Conservation (phyloP, 1,140 invertebrate species). For the Mya arenaria region DNA sequence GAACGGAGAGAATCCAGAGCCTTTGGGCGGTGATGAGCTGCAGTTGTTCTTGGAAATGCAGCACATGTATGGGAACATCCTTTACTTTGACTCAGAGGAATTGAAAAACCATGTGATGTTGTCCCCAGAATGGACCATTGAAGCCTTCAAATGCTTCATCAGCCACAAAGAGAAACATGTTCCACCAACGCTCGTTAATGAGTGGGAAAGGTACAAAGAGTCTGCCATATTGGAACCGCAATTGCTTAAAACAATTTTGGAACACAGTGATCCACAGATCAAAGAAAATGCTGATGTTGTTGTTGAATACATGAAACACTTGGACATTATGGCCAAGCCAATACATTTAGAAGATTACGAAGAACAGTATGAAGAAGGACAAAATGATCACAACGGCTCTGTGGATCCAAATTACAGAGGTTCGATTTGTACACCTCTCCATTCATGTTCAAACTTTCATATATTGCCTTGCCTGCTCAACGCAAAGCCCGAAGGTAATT, state of each 20-base stretch:
- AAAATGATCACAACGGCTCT: not conserved
- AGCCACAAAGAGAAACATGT: constrained; percentile 18
- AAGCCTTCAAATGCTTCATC: constrained; percentile 37
- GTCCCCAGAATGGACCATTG: constrained; percentile 43
- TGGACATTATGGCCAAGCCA: constrained; percentile 36
- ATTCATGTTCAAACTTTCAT: no score
- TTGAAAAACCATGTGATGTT: constrained; percentile 11
- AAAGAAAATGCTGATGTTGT: not conserved
- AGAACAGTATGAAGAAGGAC: not conserved
- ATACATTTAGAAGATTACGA: not conserved
- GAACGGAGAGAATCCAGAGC: not conserved
- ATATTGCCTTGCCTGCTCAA: constrained; percentile 16
- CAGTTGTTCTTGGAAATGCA: constrained; percentile 20
- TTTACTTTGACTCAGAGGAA: constrained; percentile 29
- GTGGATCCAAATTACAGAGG: no score
- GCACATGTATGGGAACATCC: constrained; percentile 17
- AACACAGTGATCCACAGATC: constrained; percentile 1
- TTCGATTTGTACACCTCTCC: no score
- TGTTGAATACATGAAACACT: constrained; percentile 39
- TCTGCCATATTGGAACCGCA: constrained; percentile 16
- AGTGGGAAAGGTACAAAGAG: constrained; percentile 15
- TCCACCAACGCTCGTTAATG: not conserved
- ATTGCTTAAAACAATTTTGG: constrained; percentile 32
- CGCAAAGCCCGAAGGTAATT: not conserved
- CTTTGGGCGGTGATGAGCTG: constrained; percentile 5